Evolutionary conservation across 2,113 vertebrate genomes (phyloP).

Genomic region (Hoplias malabaricus): DNA sequence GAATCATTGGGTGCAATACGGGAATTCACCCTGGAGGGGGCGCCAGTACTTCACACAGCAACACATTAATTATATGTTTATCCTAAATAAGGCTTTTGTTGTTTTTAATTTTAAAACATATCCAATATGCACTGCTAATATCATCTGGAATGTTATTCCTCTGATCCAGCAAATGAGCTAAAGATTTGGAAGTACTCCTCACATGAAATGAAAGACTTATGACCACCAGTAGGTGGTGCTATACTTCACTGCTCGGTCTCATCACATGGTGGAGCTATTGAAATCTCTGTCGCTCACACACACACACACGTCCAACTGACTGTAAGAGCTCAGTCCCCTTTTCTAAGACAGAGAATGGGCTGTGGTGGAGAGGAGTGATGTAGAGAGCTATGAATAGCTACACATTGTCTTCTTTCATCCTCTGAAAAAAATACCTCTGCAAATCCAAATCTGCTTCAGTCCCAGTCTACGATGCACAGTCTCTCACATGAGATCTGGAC

Average conservation of each 20-base stretch:
- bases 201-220: neutral
- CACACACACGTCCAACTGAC: neutral
- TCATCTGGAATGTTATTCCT: too few species aligned
- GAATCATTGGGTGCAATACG: too few species aligned
- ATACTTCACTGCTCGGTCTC: neutral
- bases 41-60: too few species aligned
- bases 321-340: conserved; percentile 30
- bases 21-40: too few species aligned
- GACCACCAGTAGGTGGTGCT: neutral
- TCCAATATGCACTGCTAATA: too few species aligned
- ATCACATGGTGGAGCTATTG: conserved; percentile 32
- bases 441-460: conserved; percentile 10
- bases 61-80: too few species aligned
- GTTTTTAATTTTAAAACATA: too few species aligned
- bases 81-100: too few species aligned
- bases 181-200: neutral
- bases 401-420: conserved; percentile 23
- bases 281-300: neutral
- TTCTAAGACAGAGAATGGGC: conserved; percentile 39
- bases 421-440: neutral
- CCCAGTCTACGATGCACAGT: neutral
- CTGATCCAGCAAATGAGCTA: too few species aligned
- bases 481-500: neutral
- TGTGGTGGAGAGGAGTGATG: conserved; percentile 9
- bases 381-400: conserved; percentile 45